Base-by-base conservation (phyloP, 2,113 vertebrate species). In the Myotis lucifugus region DNA sequence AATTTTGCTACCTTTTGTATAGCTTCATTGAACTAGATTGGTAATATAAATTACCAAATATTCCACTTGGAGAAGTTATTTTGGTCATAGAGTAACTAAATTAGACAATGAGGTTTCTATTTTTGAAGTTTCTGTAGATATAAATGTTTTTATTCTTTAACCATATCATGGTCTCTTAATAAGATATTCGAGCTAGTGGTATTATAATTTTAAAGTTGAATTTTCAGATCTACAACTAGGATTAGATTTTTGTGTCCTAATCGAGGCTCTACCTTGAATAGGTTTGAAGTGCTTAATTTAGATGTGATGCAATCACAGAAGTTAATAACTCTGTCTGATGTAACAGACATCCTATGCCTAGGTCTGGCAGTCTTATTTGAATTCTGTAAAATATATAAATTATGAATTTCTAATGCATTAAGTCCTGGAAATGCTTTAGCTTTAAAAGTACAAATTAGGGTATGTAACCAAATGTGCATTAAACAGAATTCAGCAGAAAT, bases 191-290 rank as follows among this genome's bases (percentile, higher is more conserved):
- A 61, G 3, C 46, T 84, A 87, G n/a, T 84, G 54, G 27, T 79
- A 52, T 89, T 74, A 11, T 79, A 69, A 85, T 86, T 94, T 84
- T 40, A 66, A 56, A 90, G 29, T 82, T 96, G 70, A 76, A 66
- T 89, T 73, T 94, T 85, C 69, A 94, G 64, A 29, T 8, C 18
- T 84, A 52, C 67, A 90, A 56, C n/a, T 77, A 64, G 25, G 12
- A 67, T 89, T 88, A 84, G 34, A 11, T 79, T 90, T 95, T 42
- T 85, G 61, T 50, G 90, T 59, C 32, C 85, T 95, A 89, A 79
- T 77, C 8, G 29, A 59, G 29, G 50, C 13, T 95, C 7, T 73
- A 23, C 32, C 6, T 14, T 91, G 34, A 85, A 27, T 90, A 59
- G 40, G 10, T 81, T 69, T 90, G 67, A 86, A 93, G 50, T 48